Conservation (phyloP, 2,888 invertebrate species). For the Philopedon plagiatum region DNA sequence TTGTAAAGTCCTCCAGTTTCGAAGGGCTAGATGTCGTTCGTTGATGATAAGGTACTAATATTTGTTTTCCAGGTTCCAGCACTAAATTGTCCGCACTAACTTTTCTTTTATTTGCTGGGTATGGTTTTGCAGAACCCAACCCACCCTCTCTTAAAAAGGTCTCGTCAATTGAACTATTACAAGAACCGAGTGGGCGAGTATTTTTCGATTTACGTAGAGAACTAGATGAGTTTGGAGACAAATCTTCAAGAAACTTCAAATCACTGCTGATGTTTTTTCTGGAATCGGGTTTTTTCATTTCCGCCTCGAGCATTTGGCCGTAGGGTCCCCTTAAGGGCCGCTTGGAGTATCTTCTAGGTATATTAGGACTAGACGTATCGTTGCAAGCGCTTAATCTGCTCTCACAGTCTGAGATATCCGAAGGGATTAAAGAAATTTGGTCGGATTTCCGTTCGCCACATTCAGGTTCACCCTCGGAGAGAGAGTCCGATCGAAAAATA, state of each 20-base stretch:
- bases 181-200: constrained; percentile 67
- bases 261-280: constrained; percentile 73
- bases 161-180: constrained; percentile 73
- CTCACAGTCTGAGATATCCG: constrained; percentile 77
- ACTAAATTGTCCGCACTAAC: constrained; percentile 67
- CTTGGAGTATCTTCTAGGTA: constrained; percentile 80
- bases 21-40: constrained; percentile 86
- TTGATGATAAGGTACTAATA: constrained; percentile 76
- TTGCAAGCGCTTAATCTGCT: constrained; percentile 68
- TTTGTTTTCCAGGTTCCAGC: constrained; percentile 57
- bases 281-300: constrained; percentile 81
- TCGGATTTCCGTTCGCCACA: constrained; percentile 73
- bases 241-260: constrained; percentile 71
- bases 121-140: constrained; percentile 55
- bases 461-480: constrained; percentile 82
- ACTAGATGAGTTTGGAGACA: constrained; percentile 58
- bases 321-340: constrained; percentile 83
- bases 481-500: constrained; percentile 74
- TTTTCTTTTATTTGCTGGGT: constrained; percentile 62
- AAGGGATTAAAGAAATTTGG: constrained; percentile 70
- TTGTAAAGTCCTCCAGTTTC: constrained; percentile 76
- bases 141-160: constrained; percentile 52
- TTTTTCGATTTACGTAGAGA: constrained; percentile 56
- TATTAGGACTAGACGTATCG: constrained; percentile 69
- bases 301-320: constrained; percentile 85